A percentile compares a stretch with the other conserved stretches of the same genome.
Evolutionary conservation across 2,888 invertebrate species (phyloP).

Genomic region (Pammene fasciana): DNA sequence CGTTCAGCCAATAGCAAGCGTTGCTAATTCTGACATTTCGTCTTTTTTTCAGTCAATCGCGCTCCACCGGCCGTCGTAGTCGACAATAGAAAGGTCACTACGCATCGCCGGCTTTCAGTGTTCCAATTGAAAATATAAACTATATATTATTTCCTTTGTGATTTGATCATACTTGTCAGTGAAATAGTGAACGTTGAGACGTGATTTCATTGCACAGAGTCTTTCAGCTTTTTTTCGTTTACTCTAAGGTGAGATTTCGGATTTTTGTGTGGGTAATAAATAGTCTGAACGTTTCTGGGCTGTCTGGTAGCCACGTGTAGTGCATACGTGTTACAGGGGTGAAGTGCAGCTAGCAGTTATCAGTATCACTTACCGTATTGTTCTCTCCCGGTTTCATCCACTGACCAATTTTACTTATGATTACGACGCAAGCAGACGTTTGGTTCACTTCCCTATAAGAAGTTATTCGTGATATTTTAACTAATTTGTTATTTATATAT

Average conservation of each 20-base stretch:
- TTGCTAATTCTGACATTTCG: slow-evolving; percentile 26
- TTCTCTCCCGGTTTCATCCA: slow-evolving; percentile 15
- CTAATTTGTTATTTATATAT: neutral
- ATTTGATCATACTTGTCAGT: slow-evolving; percentile 61
- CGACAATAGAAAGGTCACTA: slow-evolving; percentile 71
- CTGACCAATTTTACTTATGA: slow-evolving; percentile 10
- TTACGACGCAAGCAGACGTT: slow-evolving; percentile 13
- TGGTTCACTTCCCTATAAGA: neutral
- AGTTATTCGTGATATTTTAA: neutral
- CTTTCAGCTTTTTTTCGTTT: slow-evolving; percentile 63
- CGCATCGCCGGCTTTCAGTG: slow-evolving; percentile 71
- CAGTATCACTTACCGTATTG: neutral
- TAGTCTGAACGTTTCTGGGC: slow-evolving; percentile 23
- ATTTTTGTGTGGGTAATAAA: slow-evolving; percentile 47
- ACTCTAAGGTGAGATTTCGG: slow-evolving; percentile 70
- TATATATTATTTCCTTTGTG: slow-evolving; percentile 54
- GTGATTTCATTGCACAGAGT: slow-evolving; percentile 61
- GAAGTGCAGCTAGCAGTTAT: slow-evolving; percentile 6
- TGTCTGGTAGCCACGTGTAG: slow-evolving; percentile 38
- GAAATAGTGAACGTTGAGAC: slow-evolving; percentile 64
- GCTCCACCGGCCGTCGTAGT: slow-evolving; percentile 69
- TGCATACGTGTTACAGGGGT: slow-evolving; percentile 33
- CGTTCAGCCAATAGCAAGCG: slow-evolving; percentile 24
- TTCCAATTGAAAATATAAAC: slow-evolving; percentile 49
- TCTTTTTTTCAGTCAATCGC: slow-evolving; percentile 64